These are phyloP conservation scores for Drosophila acutilabella DNA, from an alignment of 2,888 invertebrate species.

Conservation along the genomic window DNA sequence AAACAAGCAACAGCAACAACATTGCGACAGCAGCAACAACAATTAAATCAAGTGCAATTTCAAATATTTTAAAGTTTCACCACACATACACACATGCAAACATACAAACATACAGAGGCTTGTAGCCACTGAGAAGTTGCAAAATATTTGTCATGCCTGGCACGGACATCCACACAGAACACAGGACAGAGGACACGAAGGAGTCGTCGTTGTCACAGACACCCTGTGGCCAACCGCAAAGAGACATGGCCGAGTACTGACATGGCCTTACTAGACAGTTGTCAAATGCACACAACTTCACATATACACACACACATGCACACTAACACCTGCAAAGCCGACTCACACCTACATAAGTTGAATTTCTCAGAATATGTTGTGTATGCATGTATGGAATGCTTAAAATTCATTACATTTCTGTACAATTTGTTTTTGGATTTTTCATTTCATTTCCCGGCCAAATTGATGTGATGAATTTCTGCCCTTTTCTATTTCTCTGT, in stretches of 20 bases:
- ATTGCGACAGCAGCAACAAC: slow-evolving; percentile 60
- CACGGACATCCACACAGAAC: slow-evolving; percentile 62
- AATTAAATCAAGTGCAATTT: slow-evolving; percentile 80
- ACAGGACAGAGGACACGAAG: slow-evolving; percentile 42
- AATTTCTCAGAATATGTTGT: slow-evolving; percentile 39
- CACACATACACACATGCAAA: slow-evolving; percentile 42
- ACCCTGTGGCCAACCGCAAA: slow-evolving; percentile 80
- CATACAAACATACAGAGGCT: slow-evolving; percentile 10
- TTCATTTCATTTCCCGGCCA: slow-evolving; percentile 73
- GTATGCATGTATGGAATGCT: slow-evolving; percentile 67
- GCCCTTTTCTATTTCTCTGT: slow-evolving; percentile 18
- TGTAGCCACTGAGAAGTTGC: slow-evolving; percentile 66
- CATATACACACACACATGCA: slow-evolving; percentile 21
- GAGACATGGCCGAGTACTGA: slow-evolving; percentile 78
- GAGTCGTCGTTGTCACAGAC: slow-evolving; percentile 70
- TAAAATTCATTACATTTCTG: slow-evolving; percentile 79
- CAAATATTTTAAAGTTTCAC: slow-evolving; percentile 75
- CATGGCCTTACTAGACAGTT: slow-evolving; percentile 79
- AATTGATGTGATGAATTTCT: slow-evolving; percentile 58
- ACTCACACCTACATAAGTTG: slow-evolving; percentile 32
- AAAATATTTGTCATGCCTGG: slow-evolving; percentile 78
- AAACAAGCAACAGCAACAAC: slow-evolving; percentile 49
- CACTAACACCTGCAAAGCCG: slow-evolving; percentile 20
- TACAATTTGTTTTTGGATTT: slow-evolving; percentile 79
- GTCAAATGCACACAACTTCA: slow-evolving; percentile 65